Evolutionary conservation across 1,140 invertebrate species (phyloP).

Genomic region (Ceratosolen fusciceps): DNA sequence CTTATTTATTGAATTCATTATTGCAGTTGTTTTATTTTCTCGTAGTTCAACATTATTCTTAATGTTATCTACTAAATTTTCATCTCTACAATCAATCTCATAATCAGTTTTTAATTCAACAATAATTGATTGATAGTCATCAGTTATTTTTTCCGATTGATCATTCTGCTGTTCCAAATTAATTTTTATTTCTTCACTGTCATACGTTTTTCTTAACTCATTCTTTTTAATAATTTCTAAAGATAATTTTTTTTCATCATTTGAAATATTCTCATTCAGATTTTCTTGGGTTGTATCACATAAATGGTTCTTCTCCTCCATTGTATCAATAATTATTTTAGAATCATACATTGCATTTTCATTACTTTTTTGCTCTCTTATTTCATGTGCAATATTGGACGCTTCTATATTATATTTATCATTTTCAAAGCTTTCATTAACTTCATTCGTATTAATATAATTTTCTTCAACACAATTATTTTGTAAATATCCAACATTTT

Average conservation of each 20-base stretch:
- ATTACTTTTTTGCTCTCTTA: background rate
- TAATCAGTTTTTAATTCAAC: background rate
- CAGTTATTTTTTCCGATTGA: slow-evolving; percentile 29
- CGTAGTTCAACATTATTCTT: background rate
- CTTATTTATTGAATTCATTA: slow-evolving; percentile 1
- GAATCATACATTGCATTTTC: background rate
- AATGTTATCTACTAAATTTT: background rate
- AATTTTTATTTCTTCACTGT: background rate
- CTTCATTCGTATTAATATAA: background rate
- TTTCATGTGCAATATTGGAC: background rate
- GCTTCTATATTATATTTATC: background rate
- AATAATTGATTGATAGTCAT: slow-evolving; percentile 13
- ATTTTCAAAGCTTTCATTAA: background rate
- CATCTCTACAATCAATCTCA: background rate
- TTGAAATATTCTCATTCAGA: background rate
- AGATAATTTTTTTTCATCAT: background rate
- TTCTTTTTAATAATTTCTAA: slow-evolving; percentile 11
- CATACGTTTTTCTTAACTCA: slow-evolving; percentile 5
- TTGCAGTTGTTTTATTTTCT: background rate
- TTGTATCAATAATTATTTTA: background rate
- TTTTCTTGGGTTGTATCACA: background rate
- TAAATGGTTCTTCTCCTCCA: background rate
- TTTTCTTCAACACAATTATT: background rate
- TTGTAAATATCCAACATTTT: background rate
- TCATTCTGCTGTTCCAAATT: background rate